These are phyloP conservation scores for Mustela lutreola DNA, from an alignment of 2,113 vertebrate genomes.

Conservation along the genomic window DNA sequence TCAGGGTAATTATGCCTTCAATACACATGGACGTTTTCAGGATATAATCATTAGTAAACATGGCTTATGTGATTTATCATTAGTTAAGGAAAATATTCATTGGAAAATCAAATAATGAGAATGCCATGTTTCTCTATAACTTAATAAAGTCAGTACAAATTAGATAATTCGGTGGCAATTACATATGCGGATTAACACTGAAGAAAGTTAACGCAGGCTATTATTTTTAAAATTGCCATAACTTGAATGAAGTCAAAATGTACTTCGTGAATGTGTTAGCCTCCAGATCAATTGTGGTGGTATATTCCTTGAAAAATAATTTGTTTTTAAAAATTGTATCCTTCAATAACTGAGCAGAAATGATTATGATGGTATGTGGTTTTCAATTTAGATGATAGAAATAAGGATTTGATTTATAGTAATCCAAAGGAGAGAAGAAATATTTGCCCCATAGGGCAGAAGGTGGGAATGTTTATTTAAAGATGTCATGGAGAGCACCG, in stretches of 20 bases:
- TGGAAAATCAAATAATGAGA: slow-evolving; percentile 68
- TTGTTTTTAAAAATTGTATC: not conserved
- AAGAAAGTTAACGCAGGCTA: not conserved
- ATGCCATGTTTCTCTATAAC: slow-evolving; percentile 18
- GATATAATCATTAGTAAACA: slow-evolving; percentile 57
- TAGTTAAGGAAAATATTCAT: slow-evolving; percentile 18
- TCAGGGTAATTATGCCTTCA: slow-evolving; percentile 57
- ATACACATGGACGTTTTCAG: slow-evolving; percentile 63
- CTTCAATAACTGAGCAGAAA: slow-evolving; percentile 26
- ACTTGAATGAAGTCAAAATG: not conserved
- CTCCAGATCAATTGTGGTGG: not conserved
- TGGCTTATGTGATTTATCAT: slow-evolving; percentile 25
- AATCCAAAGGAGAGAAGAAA: not conserved
- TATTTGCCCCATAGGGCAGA: not conserved
- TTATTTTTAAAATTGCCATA: slow-evolving; percentile 6
- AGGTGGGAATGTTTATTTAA: not conserved
- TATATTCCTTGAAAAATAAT: slow-evolving; percentile 41
- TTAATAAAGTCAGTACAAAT: slow-evolving; percentile 56
- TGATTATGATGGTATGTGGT: not conserved
- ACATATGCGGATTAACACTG: slow-evolving; percentile 4
- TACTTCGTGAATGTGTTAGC: not conserved
- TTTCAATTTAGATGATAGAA: not conserved
- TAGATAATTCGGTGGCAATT: slow-evolving; percentile 56
- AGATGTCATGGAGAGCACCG: not conserved
- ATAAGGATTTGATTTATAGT: not conserved